Evolutionary conservation across 2,113 vertebrate genomes (phyloP), one percentile per base, ranked within the genome.

Genomic region (Laticauda laticaudata): DNA sequence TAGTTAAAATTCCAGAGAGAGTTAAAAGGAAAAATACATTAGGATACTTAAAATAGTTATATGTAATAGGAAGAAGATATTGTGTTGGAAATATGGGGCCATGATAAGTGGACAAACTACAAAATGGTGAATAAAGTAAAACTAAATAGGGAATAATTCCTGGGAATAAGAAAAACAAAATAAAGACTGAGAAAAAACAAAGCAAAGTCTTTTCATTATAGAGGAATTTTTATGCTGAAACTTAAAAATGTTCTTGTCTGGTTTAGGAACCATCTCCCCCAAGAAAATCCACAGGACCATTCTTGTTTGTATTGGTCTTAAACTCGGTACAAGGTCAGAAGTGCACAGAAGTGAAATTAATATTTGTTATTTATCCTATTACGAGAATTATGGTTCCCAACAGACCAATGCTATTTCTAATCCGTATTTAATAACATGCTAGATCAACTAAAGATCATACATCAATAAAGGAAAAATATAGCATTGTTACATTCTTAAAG

Each of bases 361-460:
- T 94, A 94, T 93, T 95, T 92, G 26, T 93, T 92, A 34, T 94
- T 96, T 93, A 95, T 95, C 95, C 95, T 94, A 94, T 90, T 88
- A n/a, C 88, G 92, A 89, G 96, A 97, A 96, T 95, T 95, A 93
- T 85, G 94, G 87, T 88, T 94, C 87, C 64, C 64, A 97, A 97
- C 94, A 96, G 93, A 94, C 96, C 95, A 94, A 26, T 94, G 95
- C 96, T 95, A 92, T 91, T 97, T 96, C 96, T 97, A 98, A 98
- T 97, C 97, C 96, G 90, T 69, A n/a, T 93, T 98, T 98, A 98
- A 98, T 96, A 95, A 97, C 87, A 91, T 92, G 96, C 96, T 93
- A 91, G 14, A 95, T 97, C 97, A 97, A 95, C 92, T 85, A 86
- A 92, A 91, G 96, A 94, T 94, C 95, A 96, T 95, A 93, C 95